Conservation (phyloP, 2,888 invertebrate genomes). For the Caenorhabditis doughertyi region DNA sequence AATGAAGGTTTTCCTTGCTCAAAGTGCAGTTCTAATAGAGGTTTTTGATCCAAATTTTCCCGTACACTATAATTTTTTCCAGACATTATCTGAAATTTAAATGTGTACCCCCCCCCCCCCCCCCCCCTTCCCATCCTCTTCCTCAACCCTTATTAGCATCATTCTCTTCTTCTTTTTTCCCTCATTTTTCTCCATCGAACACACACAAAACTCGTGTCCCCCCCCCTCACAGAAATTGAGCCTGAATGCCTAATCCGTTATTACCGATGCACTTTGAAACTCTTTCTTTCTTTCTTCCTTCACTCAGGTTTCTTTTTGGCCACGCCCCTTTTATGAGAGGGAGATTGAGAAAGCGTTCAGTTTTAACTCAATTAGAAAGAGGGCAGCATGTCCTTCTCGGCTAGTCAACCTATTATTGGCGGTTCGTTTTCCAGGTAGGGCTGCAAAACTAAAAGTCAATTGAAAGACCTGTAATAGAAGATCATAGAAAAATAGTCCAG, state of each 20-base stretch:
- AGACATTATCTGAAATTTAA: conserved; percentile 20
- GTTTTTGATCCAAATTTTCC: too few species aligned
- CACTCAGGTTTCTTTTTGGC: neutral
- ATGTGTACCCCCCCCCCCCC: conserved; percentile 7
- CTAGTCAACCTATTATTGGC: neutral
- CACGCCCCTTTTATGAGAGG: neutral
- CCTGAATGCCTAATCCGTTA: conserved; percentile 25
- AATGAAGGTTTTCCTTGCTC: too few species aligned
- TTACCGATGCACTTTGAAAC: conserved; percentile 41
- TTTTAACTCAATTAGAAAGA: neutral
- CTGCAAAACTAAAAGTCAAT: too few species aligned
- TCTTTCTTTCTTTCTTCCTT: neutral
- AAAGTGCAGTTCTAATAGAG: too few species aligned
- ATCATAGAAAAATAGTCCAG: too few species aligned
- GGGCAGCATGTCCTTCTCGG: neutral
- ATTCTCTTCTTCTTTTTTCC: neutral
- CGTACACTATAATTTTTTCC: neutral
- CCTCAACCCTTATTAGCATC: conserved; percentile 14
- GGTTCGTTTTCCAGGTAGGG: conserved; percentile 31
- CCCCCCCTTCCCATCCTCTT: neutral
- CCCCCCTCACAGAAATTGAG: neutral
- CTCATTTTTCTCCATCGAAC: neutral
- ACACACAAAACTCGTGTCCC: too few species aligned
- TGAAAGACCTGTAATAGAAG: too few species aligned
- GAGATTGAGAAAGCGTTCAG: neutral